Evolutionary conservation across 2,113 vertebrate genomes (phyloP).

Genomic region (Sprattus sprattus): DNA sequence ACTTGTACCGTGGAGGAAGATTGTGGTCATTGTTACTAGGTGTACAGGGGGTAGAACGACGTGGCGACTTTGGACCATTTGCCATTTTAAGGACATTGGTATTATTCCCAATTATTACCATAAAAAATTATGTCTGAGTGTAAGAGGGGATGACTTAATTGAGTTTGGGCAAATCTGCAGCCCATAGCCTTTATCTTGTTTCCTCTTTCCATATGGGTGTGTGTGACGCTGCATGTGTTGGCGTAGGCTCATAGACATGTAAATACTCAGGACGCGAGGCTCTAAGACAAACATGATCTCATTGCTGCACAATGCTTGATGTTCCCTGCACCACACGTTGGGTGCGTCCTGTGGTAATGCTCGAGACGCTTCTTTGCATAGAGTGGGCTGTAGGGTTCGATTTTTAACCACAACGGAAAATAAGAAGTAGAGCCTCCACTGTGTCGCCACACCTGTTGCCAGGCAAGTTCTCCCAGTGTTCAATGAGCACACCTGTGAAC

Average conservation of each 20-base stretch:
- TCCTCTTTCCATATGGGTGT: background rate
- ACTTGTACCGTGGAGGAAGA: too few relatives aligned
- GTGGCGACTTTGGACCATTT: too few relatives aligned
- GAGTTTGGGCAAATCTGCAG: background rate
- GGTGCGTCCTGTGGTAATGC: background rate
- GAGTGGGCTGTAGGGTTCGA: background rate
- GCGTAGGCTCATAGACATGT: background rate
- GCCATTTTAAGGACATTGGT: too few relatives aligned
- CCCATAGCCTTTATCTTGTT: background rate
- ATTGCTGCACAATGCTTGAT: background rate
- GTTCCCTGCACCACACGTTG: background rate
- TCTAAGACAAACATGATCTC: too few relatives aligned
- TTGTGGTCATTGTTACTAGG: too few relatives aligned
- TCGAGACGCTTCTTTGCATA: background rate
- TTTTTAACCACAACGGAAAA: background rate
- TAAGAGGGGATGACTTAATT: too few relatives aligned
- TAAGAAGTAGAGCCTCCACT: slow-evolving; percentile 39
- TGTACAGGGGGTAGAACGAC: too few relatives aligned
- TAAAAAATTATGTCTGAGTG: too few relatives aligned
- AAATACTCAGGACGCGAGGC: background rate
- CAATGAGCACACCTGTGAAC: background rate
- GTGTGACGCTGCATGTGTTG: background rate
- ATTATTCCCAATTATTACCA: too few relatives aligned
- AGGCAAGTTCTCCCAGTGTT: slow-evolving; percentile 50
- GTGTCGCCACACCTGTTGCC: slow-evolving; percentile 53